Base-by-base conservation (phyloP, 1,140 invertebrate species). In the Apis mellifera region DNA sequence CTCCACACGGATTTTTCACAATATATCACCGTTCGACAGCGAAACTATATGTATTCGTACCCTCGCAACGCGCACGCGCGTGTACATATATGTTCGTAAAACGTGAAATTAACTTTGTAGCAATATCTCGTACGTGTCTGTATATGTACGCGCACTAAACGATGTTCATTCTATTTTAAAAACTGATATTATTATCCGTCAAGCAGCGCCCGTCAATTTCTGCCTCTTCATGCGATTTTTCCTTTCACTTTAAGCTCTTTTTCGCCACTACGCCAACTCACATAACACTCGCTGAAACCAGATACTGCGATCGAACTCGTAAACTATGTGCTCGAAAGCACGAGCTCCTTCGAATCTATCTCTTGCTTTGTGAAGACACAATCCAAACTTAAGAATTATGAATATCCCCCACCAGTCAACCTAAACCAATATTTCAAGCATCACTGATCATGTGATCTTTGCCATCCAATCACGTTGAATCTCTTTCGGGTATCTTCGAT, bases 221-320 rank as follows among this genome's bases (percentile, higher is more conserved):
- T 23, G 42, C 21, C 50, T 62, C 21, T 26, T 48, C 17, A 15
- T 21, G 32, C 52, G 9, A 3, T 60, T 57, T 42, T 55, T 82
- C 26, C 17, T 75, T 15, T 55, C 77, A 62, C 68, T 70, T 78
- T 52, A 70, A 73, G 64, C 17, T 70, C 17, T 60, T 23, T 60
- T 50, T 57, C 23, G 7, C 12, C 17, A 23, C 50, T 78, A 70
- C 26, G 15, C 52, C 17, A 71, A 71, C 65, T 21, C 60, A 69
- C 71, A 79, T 57, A 59, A 70, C 72, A 79, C 77, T 70, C 54
- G n/a, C 54, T 76, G 72, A 82, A 77, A 78, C 59, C 81, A 32
- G 59, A 78, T 64, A 78, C 74, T 77, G 59, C 73, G 62, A 71
- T 75, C 26, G 77, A 71, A 75, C 72, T 80, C 77, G 55, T 60